Evolutionary conservation across 2,888 invertebrate genomes (phyloP).

Genomic region (Ypsolopha scabrella): DNA sequence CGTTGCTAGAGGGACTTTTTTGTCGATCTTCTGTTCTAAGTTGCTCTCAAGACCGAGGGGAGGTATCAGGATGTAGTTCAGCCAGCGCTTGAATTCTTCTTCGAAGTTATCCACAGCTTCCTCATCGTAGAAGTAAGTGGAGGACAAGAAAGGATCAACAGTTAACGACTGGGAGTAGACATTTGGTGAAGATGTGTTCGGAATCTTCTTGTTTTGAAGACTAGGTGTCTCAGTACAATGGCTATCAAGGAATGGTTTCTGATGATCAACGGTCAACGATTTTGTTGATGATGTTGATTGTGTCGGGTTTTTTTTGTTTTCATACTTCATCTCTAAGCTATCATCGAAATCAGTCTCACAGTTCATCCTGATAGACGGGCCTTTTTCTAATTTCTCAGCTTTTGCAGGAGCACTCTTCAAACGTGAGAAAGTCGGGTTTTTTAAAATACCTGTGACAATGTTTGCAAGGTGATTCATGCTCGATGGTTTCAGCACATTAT

Average conservation of each 20-base stretch:
- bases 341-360: slow-evolving; percentile 53
- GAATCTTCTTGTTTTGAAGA: slow-evolving; percentile 42
- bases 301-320: slow-evolving; percentile 46
- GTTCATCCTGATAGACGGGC: slow-evolving; percentile 48
- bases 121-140: slow-evolving; percentile 76
- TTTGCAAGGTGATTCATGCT: slow-evolving; percentile 31
- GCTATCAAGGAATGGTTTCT: slow-evolving; percentile 16
- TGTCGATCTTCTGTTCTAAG: slow-evolving; percentile 75
- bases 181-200: slow-evolving; percentile 60
- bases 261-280: slow-evolving; percentile 33
- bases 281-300: slow-evolving; percentile 37
- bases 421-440: slow-evolving; percentile 54
- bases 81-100: slow-evolving; percentile 80
- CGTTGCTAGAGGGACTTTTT: slow-evolving; percentile 75
- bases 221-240: slow-evolving; percentile 22
- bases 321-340: slow-evolving; percentile 33
- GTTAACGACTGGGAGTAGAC: slow-evolving; percentile 64
- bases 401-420: slow-evolving; percentile 32
- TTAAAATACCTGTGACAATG: slow-evolving; percentile 40
- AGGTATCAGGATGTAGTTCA: slow-evolving; percentile 81
- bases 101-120: slow-evolving; percentile 77
- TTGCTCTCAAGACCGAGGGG: slow-evolving; percentile 77
- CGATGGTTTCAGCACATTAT: slow-evolving; percentile 40
- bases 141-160: slow-evolving; percentile 75
- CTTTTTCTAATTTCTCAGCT: slow-evolving; percentile 42